phyloP scores from a whole-genome alignment of 2,797 vertebrate genomes.

The Danio albolineatus region DNA sequence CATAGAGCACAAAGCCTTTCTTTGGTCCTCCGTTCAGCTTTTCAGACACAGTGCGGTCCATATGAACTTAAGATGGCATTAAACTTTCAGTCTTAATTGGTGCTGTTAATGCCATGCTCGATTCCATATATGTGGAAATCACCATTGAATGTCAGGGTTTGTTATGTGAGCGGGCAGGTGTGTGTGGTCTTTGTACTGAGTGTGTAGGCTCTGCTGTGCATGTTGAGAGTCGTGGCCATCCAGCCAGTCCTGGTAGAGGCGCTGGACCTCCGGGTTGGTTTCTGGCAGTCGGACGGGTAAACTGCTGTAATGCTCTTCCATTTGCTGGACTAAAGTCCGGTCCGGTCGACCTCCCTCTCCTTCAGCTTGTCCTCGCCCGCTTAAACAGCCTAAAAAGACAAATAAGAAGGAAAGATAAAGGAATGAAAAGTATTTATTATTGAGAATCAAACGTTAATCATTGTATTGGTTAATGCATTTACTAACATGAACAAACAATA shows the following conservation, averaged over 20 bases:
- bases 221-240: conserved; percentile 84
- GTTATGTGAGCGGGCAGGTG: conserved; percentile 60
- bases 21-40: not conserved
- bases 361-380: conserved; percentile 91
- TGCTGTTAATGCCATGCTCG: conserved; percentile 2
- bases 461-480: no score
- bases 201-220: conserved; percentile 82
- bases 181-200: conserved; percentile 73
- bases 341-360: conserved; percentile 79
- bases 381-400: conserved; percentile 85
- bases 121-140: conserved; percentile 26
- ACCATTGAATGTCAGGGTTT: conserved; percentile 82
- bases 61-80: not conserved
- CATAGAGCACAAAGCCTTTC: conserved; percentile 14
- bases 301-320: conserved; percentile 89
- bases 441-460: not conserved
- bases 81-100: conserved; percentile 14
- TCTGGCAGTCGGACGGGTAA: conserved; percentile 86
- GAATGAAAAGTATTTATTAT: not conserved
- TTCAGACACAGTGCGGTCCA: conserved; percentile 18
- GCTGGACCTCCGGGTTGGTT: conserved; percentile 78
- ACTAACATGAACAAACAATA: no score
- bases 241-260: conserved; percentile 92
- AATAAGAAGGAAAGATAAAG: not conserved
- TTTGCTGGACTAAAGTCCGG: conserved; percentile 84